A percentile compares a stretch with the other conserved stretches of the same genome.
phyloP scores from a whole-genome alignment of 2,888 invertebrate genomes.

The Glaucopsyche alexis region DNA sequence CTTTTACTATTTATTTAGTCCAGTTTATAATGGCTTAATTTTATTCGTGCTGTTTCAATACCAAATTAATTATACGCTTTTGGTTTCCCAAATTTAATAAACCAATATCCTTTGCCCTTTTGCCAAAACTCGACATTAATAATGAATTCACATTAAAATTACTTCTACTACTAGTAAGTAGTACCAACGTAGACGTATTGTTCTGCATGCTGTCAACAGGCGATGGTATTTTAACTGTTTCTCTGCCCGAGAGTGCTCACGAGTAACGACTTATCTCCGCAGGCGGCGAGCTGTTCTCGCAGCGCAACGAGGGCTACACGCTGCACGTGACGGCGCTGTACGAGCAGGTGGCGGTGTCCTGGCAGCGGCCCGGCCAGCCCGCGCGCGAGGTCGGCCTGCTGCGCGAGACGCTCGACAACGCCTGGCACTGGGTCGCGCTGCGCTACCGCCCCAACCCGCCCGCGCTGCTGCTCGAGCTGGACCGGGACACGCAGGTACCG shows the following conservation, averaged over 20 bases:
- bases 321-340: constrained; percentile 81
- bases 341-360: constrained; percentile 80
- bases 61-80: too few relatives aligned
- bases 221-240: too few relatives aligned
- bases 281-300: constrained; percentile 86
- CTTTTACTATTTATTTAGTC: not conserved
- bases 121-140: too few relatives aligned
- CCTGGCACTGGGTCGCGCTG: constrained; percentile 88
- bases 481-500: constrained; percentile 58
- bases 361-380: constrained; percentile 76
- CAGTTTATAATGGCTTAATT: not conserved
- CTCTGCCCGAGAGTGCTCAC: not conserved
- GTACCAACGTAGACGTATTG: too few relatives aligned
- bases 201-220: too few relatives aligned
- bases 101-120: too few relatives aligned
- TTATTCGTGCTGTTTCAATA: too few relatives aligned
- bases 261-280: constrained; percentile 35
- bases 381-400: constrained; percentile 82
- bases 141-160: too few relatives aligned
- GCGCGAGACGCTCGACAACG: constrained; percentile 87
- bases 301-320: constrained; percentile 83
- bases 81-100: too few relatives aligned
- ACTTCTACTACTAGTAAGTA: too few relatives aligned
- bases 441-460: constrained; percentile 76
- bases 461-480: constrained; percentile 64